A percentile compares a stretch with the other conserved stretches of the same genome.
phyloP scores from a whole-genome alignment of 2,113 vertebrate genomes.

The Sinocyclocheilus anshuiensis region DNA sequence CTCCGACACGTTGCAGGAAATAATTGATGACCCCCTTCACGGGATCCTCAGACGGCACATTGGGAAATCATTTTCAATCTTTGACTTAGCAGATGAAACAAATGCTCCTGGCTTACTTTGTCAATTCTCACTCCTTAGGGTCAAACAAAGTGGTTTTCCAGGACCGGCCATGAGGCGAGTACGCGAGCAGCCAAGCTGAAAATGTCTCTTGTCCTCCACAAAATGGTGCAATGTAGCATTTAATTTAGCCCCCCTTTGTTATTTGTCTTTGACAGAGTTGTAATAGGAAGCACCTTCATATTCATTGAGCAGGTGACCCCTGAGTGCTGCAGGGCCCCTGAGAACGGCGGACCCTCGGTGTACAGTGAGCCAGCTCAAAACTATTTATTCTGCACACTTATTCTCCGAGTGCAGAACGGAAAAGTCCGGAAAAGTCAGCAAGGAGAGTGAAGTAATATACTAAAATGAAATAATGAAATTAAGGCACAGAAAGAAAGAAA shows the following conservation, averaged over 20 bases:
- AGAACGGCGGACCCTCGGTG: slow-evolving; percentile 45
- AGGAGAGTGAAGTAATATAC: slow-evolving; percentile 42
- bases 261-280: slow-evolving; percentile 83
- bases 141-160: slow-evolving; percentile 83
- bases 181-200: slow-evolving; percentile 80
- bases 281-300: slow-evolving; percentile 78
- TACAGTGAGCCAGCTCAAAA: slow-evolving; percentile 58
- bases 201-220: slow-evolving; percentile 81
- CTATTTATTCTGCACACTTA: slow-evolving; percentile 53
- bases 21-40: slow-evolving; percentile 82
- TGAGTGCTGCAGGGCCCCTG: slow-evolving; percentile 63
- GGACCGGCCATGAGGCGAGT: slow-evolving; percentile 73
- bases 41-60: slow-evolving; percentile 76
- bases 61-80: slow-evolving; percentile 85
- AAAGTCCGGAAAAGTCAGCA: not conserved
- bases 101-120: slow-evolving; percentile 80
- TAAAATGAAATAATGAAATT: not conserved
- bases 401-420: slow-evolving; percentile 49
- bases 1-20: slow-evolving; percentile 78
- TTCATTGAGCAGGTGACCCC: slow-evolving; percentile 77
- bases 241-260: slow-evolving; percentile 79
- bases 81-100: slow-evolving; percentile 82
- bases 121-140: slow-evolving; percentile 83
- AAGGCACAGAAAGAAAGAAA: not conserved
- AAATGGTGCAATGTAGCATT: slow-evolving; percentile 80